Evolutionary conservation across 2,888 invertebrate species (phyloP).

Genomic region (Stegophylla sp.): DNA sequence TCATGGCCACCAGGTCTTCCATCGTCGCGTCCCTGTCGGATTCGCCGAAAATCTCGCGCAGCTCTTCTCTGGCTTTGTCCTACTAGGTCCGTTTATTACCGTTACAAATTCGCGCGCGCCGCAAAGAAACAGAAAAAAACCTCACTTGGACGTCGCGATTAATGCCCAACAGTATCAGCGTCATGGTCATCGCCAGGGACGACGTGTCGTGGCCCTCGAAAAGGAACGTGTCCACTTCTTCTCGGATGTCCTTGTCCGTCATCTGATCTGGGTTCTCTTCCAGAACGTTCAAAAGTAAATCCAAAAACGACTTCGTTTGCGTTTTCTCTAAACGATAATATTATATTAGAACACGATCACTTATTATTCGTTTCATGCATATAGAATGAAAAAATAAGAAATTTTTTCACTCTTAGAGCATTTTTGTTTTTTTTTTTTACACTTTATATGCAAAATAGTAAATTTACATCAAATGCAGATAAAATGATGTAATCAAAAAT

Average conservation of each 20-base stretch:
- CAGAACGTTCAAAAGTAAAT: constrained; percentile 60
- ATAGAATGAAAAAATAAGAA: no score
- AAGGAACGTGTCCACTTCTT: constrained; percentile 62
- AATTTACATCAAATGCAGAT: no score
- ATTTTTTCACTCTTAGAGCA: no score
- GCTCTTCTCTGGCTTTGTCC: constrained; percentile 14
- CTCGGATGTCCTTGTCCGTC: constrained; percentile 61
- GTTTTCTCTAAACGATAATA: constrained; percentile 3
- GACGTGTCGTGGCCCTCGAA: constrained; percentile 69
- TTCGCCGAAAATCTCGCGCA: constrained; percentile 30
- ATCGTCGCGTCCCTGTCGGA: constrained; percentile 35
- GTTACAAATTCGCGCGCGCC: neutral
- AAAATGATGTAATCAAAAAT: no score
- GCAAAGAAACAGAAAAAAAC: neutral
- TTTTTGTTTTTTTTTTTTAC: no score
- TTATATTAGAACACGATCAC: neutral
- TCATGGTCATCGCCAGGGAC: constrained; percentile 67
- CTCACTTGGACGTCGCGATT: constrained; percentile 65
- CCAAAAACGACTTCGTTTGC: constrained; percentile 60
- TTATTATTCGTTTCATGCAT: no score
- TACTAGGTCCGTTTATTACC: neutral
- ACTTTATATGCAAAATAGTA: no score
- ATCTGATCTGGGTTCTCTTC: constrained; percentile 58
- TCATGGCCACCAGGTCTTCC: constrained; percentile 36
- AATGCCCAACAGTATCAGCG: constrained; percentile 66